Evolutionary conservation across 2,113 vertebrate species (phyloP), one percentile per base, ranked within the genome.

Genomic region (Laticauda colubrina): DNA sequence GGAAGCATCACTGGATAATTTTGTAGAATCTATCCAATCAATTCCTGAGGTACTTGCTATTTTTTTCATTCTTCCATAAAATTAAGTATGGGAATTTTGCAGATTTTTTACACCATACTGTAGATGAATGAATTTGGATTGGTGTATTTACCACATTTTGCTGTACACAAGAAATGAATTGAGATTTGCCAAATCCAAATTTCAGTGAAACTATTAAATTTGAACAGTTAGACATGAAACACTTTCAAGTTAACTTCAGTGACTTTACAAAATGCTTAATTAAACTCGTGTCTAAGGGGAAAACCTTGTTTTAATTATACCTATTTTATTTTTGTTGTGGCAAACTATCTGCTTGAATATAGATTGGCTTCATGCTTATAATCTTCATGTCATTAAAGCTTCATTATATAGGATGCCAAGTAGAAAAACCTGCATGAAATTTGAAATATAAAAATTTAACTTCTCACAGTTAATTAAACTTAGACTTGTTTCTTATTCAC

Each of bases 1-100:
- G 99, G 99, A 99, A 95, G 98, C 98, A 1, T 97, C 98, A n/a
- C 93, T 99, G 96, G 99, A 99, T 97, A 98, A 98, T 94, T 99
- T 99, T 96, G 98, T 99, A 89, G 99, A 99, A 89, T 99, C 99
- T 48, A 99, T 99, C 97, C 99, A 99, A 91, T 98, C 98, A 43
- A 99, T 99, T 96, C 99, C 99, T 95, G 99, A 99, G 99, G 99
- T 99, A 94, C 59, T 92, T 88, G 91, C 6, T 92, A 90, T 48
- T 92, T 85, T 23, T 93, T 94, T 89, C 51, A 59, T 53, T 89
- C 15, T 34, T 61, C 45, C 1, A 88, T 51, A 61, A 69, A 85
- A 75, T 26, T 8, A 10, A 93, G 45, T 29, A 91, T 23, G 53
- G 20, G 18, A 81, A 81, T 59, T 81, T 39, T 85, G 2, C 90